Evolutionary conservation across 2,797 vertebrate species (phyloP).

Genomic region (Chlorospingus semifuscus): DNA sequence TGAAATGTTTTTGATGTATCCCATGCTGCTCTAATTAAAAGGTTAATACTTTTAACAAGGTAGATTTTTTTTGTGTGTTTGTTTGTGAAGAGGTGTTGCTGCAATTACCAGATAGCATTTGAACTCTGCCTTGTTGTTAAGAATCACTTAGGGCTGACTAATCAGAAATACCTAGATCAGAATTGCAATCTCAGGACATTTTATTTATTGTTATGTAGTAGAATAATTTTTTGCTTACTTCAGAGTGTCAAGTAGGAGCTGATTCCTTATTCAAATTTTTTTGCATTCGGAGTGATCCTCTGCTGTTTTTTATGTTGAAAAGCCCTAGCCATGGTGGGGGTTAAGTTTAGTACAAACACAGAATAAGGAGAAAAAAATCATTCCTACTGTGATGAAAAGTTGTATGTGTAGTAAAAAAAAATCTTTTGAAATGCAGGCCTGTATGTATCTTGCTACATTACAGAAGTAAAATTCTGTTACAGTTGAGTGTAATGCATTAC

Average conservation of each 20-base stretch:
- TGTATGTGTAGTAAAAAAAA: not conserved
- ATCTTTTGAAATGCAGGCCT: not conserved
- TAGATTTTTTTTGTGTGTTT: not conserved
- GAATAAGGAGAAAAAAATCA: not conserved
- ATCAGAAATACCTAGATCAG: not conserved
- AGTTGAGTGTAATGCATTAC: not conserved
- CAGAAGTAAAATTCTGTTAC: not conserved
- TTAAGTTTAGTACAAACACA: not conserved
- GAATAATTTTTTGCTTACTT: not conserved
- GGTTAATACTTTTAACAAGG: not conserved
- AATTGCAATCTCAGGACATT: not conserved
- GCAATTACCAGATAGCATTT: not conserved
- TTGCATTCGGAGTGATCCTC: not conserved
- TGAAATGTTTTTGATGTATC: not conserved
- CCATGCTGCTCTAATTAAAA: not conserved
- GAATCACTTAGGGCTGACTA: not conserved
- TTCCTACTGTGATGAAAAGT: not conserved
- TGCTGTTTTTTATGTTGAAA: not conserved
- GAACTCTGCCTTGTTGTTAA: not conserved
- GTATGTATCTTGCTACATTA: not conserved
- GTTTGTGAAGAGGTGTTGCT: not conserved
- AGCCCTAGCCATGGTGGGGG: accelerated
- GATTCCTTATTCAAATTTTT: not conserved
- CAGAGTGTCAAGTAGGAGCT: not conserved
- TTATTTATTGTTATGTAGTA: not conserved